A percentile compares a stretch with the other conserved stretches of the same genome.
phyloP scores from a whole-genome alignment of 2,888 invertebrate species.

The Selenia dentaria region DNA sequence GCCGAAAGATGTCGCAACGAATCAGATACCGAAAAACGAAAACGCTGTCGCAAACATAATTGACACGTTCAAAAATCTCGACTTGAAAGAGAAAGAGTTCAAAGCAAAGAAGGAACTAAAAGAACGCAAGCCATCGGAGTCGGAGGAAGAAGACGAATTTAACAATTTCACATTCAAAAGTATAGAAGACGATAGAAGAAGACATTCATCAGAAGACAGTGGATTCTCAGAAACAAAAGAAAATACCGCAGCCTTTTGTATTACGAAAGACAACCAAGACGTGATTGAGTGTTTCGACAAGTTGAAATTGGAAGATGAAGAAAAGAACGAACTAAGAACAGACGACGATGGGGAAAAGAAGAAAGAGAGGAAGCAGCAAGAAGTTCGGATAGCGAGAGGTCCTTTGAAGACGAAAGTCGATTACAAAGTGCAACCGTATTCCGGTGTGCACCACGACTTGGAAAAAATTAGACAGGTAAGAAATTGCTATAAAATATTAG shows the following conservation, averaged over 20 bases:
- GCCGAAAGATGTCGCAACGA: neutral
- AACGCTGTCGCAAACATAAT: constrained; percentile 19
- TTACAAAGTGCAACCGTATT: constrained; percentile 23
- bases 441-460: constrained; percentile 2
- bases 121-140: constrained; percentile 18
- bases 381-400: constrained; percentile 11
- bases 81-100: constrained; percentile 21
- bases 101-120: constrained; percentile 6
- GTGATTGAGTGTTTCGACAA: constrained; percentile 49
- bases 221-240: constrained; percentile 57
- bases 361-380: constrained; percentile 29
- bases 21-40: constrained; percentile 13
- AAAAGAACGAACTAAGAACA: constrained; percentile 3
- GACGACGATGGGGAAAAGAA: constrained; percentile 23
- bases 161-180: constrained; percentile 55
- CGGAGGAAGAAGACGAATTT: constrained; percentile 48
- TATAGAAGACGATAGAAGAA: constrained; percentile 49
- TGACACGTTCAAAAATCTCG: constrained; percentile 23
- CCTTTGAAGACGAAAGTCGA: constrained; percentile 15
- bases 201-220: constrained; percentile 67
- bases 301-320: constrained; percentile 37
- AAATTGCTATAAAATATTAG: neutral
- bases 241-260: constrained; percentile 10
- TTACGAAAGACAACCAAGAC: constrained; percentile 33
- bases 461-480: constrained; percentile 3